A percentile compares a stretch with the other conserved stretches of the same genome.
Conservation (phyloP, 2,113 vertebrate genomes). For the Drymodes brunneopygia region DNA sequence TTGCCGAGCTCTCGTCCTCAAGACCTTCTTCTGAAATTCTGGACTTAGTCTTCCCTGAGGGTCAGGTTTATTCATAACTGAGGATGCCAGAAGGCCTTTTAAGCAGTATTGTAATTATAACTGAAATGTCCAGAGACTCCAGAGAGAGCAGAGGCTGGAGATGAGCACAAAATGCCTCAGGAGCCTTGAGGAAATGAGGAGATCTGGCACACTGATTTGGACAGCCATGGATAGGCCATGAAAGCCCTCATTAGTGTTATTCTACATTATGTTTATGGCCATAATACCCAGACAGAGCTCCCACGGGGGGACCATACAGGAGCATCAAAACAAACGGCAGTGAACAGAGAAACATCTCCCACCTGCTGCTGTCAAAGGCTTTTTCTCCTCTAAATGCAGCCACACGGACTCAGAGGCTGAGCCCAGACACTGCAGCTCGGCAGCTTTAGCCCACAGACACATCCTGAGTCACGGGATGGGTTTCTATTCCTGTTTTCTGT, state of each 20-base stretch:
- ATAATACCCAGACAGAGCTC: not conserved
- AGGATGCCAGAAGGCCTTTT: not conserved
- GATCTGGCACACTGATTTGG: not conserved
- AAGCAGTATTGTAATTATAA: not conserved
- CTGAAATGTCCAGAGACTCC: not conserved
- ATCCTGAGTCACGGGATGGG: not conserved
- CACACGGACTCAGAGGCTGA: accelerated
- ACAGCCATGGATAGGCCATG: not conserved
- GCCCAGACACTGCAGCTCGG: not conserved
- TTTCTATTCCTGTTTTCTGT: not conserved
- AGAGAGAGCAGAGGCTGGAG: not conserved
- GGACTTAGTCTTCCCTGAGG: not conserved
- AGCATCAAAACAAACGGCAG: not conserved
- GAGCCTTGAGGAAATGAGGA: not conserved
- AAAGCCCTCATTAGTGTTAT: not conserved
- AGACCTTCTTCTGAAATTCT: not conserved
- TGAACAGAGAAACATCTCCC: not conserved
- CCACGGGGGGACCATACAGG: not conserved
- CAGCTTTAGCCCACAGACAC: not conserved
- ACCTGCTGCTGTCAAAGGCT: not conserved
- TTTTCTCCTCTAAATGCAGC: not conserved
- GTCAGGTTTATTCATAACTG: not conserved
- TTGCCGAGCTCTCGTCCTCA: not conserved
- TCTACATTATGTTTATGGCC: not conserved
- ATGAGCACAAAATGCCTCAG: not conserved